Evolutionary conservation across 1,140 invertebrate genomes (phyloP).

Genomic region (Aphidius gifuensis): DNA sequence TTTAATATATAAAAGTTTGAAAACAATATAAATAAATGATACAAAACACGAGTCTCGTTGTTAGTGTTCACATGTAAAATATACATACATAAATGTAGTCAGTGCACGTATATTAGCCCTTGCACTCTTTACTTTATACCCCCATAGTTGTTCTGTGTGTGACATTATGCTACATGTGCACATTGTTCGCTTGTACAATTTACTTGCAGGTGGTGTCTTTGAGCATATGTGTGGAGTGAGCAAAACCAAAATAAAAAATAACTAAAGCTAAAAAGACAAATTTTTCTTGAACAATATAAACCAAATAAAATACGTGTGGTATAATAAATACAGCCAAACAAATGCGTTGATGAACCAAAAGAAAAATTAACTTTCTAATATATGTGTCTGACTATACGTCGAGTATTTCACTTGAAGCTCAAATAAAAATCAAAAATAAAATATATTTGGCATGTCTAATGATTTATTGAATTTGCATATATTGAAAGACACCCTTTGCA

Average conservation of each 20-base stretch:
- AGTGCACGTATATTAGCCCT: conserved; percentile 9
- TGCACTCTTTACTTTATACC: not conserved
- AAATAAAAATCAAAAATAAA: no score
- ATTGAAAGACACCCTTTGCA: no score
- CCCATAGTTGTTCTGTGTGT: conserved; percentile 9
- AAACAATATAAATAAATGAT: conserved; percentile 7
- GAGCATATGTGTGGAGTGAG: conserved; percentile 1
- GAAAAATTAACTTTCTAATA: no score
- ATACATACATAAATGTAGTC: conserved; percentile 7
- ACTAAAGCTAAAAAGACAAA: not conserved
- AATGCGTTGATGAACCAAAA: no score
- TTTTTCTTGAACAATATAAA: conserved; percentile 14
- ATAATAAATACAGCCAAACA: no score
- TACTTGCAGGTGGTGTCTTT: conserved; percentile 26
- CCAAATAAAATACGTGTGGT: conserved; percentile 8
- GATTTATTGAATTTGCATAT: no score
- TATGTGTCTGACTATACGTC: no score
- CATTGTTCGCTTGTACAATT: conserved; percentile 23
- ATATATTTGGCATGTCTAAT: no score
- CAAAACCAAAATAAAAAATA: conserved; percentile 11
- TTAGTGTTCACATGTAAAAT: no score
- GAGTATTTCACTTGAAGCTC: no score
- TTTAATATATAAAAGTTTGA: not conserved
- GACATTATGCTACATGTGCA: conserved; percentile 23
- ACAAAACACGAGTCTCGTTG: not conserved